Base-by-base conservation (phyloP, 2,888 invertebrate genomes). In the Ischnura elegans region DNA sequence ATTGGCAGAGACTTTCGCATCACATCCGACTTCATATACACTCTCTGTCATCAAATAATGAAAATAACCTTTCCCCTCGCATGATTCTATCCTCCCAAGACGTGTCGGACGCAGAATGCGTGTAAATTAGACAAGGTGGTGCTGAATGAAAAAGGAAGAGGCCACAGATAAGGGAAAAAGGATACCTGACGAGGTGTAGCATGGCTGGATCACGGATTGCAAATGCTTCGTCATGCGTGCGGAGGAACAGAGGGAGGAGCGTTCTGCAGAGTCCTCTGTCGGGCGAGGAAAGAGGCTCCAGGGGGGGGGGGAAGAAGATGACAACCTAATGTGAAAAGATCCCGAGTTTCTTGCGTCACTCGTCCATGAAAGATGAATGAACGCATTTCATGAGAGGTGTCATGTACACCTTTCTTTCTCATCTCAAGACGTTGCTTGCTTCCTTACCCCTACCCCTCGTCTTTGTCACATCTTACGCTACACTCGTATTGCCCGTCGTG, bases 361-460 rank as follows among this genome's bases (percentile, higher is more conserved):
- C 90, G 61, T 90, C 61, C 43, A 36, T 90, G 66, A 90, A 90
- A 90, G 90, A 90, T 90, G 66, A 90, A 90, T 90, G 90, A 90
- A 61, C 16, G 76, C 36, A 36, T 76, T 36, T 76, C 76, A 36
- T 29, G 87, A 55, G 90, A 43, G 61, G 90, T 61, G 61, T 90
- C 61, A 61, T 61, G 45, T n/a, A 86, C 43, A 90, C 90, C 90
- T 90, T 90, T 61, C 43, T 90, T 61, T 43, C 90, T 36, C 87
- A 87, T 51, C 51, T n/a, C 46, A n/a, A 25, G 43, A 16, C 86
- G 4, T 46, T 16, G 43, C 21, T 42, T 47, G n/a, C 87, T 36
- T 21, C 25, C 16, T 47, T 36, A 2, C 51, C 16, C 51, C 21
- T n/a, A 19, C 55, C 51, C 55, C 25, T 55, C 42, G 42, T 55